Base-by-base conservation (phyloP, 1,140 invertebrate genomes). In the Diuraphis noxia region DNA sequence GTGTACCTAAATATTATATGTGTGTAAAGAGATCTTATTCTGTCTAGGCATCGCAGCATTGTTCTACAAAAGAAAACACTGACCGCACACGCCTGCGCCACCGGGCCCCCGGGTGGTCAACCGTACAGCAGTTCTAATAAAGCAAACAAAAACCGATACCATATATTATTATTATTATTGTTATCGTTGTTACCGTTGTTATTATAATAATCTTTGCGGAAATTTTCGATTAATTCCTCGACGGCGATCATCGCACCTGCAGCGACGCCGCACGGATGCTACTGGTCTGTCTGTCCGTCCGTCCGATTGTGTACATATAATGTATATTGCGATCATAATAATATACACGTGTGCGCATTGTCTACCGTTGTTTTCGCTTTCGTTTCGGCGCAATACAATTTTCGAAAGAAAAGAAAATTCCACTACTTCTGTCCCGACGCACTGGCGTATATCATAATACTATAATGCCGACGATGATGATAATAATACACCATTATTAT, bases 41-140 rank as follows among this genome's bases (percentile, higher is more conserved):
- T 86, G 1, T 82, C 17, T 23, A 86, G 43, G 23, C n/a, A 5
- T 30, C 43, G 85, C 46, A 34, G 34, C 25, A 43, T 90, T 79
- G 88, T 90, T 90, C 56, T 77, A 79, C 88, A 90, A 90, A 90
- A 90, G 72, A 77, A 90, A 90, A 77, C 88, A 72, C n/a, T 86
- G 34, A 90, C 56, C 38, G 88, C 40, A 41, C 87, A 38, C 38
- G 86, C 43, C 49, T 49, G 40, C 19, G 56, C 52, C 38, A 79
- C 63, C 63, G 43, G 43, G 25, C 77, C 43, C n/a, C 34, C 89
- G 89, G 89, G 89, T 52, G 89, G 89, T 81, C 77, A 91, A 38
- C 72, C 23, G 77, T 38, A n/a, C n/a, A n/a, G n/a, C n/a, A n/a
- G 9, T 52, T 82, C 25, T 19, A 91, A 91, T 19, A 91, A 91